Evolutionary conservation across 1,140 invertebrate genomes (phyloP), one percentile per base, ranked within the genome.

Genomic region (Drosophila pallidifrons): DNA sequence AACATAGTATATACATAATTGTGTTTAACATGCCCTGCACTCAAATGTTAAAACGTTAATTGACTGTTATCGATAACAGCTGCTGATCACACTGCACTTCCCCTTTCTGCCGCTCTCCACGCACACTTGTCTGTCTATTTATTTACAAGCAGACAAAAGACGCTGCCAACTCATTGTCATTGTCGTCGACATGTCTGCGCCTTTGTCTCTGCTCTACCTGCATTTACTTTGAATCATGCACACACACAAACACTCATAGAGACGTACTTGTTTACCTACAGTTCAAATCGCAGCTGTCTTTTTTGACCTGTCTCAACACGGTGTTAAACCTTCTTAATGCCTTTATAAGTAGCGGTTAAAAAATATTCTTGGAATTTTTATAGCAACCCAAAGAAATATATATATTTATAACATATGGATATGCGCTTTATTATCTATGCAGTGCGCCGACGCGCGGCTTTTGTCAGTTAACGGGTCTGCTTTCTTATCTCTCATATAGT

Each of bases 301-400:
- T 79, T 69, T 54, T 74, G 77, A 77, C 77, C 77, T 77, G 75
- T 77, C 77, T 74, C 75, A 80, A 80, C 77, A 80, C 77, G 77
- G 15, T 28, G 28, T 20, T 54, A 47, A 76, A 25, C 28, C 45
- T 46, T n/a, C 16, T 45, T 47, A 28, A 46, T 65, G 72, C 46
- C 32, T 51, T 45, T 59, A 20, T 74, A 64, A 76, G 67, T 55
- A 41, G 20, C 46, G 64, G 68, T 77, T 73, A 79, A 55, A 68
- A 64, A 43, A 38, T 38, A 46, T 77, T 77, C 68, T 49, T 35
- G 59, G 60, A 77, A 77, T 45, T 54, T 38, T 38, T 46, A 43
- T 30, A 20, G 7, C 28, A 64, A 66, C 38, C 38, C 49, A 72
- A 20, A 57, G 11, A 67, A 57, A 67, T 16, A 35, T 5, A 55